Evolutionary conservation across 2,113 vertebrate species (phyloP).

Genomic region (Chroicocephalus ridibundus): DNA sequence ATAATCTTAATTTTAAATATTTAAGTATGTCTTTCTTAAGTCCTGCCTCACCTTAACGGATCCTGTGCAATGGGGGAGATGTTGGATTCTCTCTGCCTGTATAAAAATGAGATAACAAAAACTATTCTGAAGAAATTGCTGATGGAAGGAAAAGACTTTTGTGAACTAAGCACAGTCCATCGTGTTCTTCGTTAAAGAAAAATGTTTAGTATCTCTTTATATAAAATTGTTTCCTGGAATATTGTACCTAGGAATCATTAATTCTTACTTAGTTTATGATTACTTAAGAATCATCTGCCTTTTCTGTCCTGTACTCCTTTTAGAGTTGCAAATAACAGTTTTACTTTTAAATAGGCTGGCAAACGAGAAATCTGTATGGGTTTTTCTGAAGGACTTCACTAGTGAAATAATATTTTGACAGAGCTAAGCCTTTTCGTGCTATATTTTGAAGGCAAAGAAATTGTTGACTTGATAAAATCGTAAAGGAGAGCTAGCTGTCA

Average conservation of each 20-base stretch:
- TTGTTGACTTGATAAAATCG: neutral
- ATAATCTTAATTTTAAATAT: neutral
- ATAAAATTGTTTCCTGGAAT: neutral
- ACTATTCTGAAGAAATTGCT: neutral
- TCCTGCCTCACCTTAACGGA: neutral
- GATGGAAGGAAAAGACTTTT: neutral
- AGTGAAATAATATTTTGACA: neutral
- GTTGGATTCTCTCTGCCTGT: neutral
- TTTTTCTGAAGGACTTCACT: slow-evolving; percentile 1
- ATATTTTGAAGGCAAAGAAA: neutral
- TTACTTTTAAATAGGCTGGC: neutral
- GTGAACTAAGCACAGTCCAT: neutral
- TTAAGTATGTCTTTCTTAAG: neutral
- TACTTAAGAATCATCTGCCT: neutral
- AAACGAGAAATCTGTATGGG: neutral
- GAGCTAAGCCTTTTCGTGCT: neutral
- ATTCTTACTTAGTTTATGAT: neutral
- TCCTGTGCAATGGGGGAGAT: neutral
- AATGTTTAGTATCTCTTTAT: neutral
- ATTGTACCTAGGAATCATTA: neutral
- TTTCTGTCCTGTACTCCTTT: neutral
- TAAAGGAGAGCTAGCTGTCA: neutral
- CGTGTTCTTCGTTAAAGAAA: neutral
- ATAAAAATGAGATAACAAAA: neutral
- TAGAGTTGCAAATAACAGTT: neutral